These are phyloP conservation scores for Thymelicus lineola DNA, from an alignment of 2,888 invertebrate species.

Conservation along the genomic window DNA sequence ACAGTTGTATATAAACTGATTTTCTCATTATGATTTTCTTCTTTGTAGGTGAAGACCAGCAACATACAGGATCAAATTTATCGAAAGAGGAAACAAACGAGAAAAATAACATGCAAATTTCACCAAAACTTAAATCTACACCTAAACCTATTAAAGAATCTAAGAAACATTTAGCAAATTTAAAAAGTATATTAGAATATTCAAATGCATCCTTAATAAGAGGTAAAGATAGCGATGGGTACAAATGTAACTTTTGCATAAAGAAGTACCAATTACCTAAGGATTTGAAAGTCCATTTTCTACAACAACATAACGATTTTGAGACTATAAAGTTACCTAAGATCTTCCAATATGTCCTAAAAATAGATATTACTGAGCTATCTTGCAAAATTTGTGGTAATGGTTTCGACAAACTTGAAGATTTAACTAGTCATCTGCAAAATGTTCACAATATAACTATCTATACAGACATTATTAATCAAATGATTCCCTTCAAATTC, in stretches of 20 bases:
- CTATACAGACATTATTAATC: constrained; percentile 43
- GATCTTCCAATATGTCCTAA: constrained; percentile 47
- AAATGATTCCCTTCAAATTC: constrained; percentile 55
- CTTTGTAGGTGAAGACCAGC: constrained; percentile 37
- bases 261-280: constrained; percentile 48
- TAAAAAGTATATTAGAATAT: constrained; percentile 46
- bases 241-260: constrained; percentile 53
- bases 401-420: constrained; percentile 33
- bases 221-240: constrained; percentile 46
- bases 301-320: constrained; percentile 49
- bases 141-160: constrained; percentile 36
- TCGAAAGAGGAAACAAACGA: constrained; percentile 38
- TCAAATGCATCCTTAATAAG: constrained; percentile 53
- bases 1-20: background rate
- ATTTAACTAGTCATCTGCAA: constrained; percentile 46
- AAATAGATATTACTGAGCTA: constrained; percentile 55
- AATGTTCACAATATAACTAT: constrained; percentile 43
- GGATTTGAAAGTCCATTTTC: constrained; percentile 52
- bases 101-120: background rate
- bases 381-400: constrained; percentile 51
- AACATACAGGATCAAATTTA: constrained; percentile 10
- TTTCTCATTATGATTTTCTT: constrained; percentile 25
- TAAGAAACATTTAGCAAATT: constrained; percentile 43
- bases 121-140: background rate
- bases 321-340: constrained; percentile 40